Conservation (phyloP, 2,113 vertebrate species). For the Macaca nemestrina region DNA sequence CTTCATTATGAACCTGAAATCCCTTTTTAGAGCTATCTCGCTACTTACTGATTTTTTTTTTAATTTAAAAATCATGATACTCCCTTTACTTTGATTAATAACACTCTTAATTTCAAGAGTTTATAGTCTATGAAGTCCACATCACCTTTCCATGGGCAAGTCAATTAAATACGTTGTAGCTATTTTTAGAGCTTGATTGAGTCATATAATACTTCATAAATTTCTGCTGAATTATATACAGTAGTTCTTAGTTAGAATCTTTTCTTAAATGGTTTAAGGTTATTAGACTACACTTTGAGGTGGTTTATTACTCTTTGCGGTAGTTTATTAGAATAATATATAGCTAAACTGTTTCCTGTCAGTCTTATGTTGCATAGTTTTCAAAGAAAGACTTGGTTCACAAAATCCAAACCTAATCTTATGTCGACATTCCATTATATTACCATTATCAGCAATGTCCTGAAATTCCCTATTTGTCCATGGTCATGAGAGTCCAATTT, state of each 20-base stretch:
- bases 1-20: neutral
- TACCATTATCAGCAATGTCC: neutral
- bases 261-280: neutral
- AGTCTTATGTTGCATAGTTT: neutral
- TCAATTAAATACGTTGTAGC: neutral
- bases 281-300: neutral
- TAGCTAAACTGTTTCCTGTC: neutral
- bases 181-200: conserved; percentile 6
- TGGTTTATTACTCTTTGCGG: neutral
- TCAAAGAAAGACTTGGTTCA: neutral
- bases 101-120: neutral
- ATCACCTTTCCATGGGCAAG: neutral
- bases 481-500: neutral
- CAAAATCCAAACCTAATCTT: neutral
- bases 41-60: neutral
- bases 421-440: neutral
- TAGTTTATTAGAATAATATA: neutral
- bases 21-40: neutral
- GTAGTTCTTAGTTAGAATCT: neutral
- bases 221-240: neutral
- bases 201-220: neutral
- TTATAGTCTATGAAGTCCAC: neutral
- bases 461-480: neutral
- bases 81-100: neutral
- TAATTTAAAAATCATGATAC: neutral